Evolutionary conservation across 1,140 invertebrate species (phyloP), one percentile per base, ranked within the genome.

Genomic region (Polyergus mexicanus): DNA sequence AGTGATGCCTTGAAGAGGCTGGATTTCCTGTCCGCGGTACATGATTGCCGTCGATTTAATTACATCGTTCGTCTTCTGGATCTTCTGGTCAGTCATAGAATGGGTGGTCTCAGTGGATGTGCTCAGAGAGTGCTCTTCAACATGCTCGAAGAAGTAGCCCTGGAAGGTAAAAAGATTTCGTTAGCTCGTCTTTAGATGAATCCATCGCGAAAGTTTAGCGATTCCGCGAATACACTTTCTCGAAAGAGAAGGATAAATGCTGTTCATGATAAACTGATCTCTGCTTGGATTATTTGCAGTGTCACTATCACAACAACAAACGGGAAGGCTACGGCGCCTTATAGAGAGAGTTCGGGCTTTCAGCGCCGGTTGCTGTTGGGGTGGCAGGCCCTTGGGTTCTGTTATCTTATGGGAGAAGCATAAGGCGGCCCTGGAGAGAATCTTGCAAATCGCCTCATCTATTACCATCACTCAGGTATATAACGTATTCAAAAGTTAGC

Each of bases 51-150:
- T 72, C 96, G 99, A 74, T 99, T 99, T 95, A 99, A 99, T 94
- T 99, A 99, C 94, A 98, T 99, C 90, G 99, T 98, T 92, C 98
- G 98, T 89, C 95, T 99, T 51, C 95, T 99, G 75, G 97, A 98
- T 92, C 95, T 99, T 41, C 95, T 99, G 58, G 97, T 99, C 47
- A 97, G 97, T 63, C 94, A 95, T 76, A 93, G 94, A 83, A 95
- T 95, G 94, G 94, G 94, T 68, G 97, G 97, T 75, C 95, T 99
- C 32, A 98, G 98, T 86, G 99, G 99, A 32, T 98, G 98, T 90
- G 98, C 98, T 41, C 98, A 99, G 94, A 98, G 98, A 93, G 97
- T 98, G 68, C 96, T 99, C 25, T 97, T 99, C 88, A 97, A 97
- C 92, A 98, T 99, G 97, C 95, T 99, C 72, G 98, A 99, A 95